Conservation (phyloP, 2,888 invertebrate genomes). For the Zaprionus bogoriensis region DNA sequence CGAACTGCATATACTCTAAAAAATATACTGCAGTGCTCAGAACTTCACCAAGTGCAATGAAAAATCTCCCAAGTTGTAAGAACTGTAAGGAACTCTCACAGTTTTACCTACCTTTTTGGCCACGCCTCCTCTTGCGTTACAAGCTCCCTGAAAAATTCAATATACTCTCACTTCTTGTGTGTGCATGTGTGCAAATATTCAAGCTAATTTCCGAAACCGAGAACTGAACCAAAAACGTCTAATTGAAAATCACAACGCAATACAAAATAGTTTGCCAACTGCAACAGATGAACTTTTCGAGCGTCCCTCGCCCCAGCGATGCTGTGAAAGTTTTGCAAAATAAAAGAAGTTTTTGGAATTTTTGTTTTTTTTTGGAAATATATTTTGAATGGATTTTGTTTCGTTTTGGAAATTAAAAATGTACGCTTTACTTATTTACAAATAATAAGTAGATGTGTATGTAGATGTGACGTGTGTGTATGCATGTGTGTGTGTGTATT, state of each 20-base stretch:
- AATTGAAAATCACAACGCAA: constrained; percentile 45
- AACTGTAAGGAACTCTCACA: too few relatives aligned
- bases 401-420: constrained; percentile 65
- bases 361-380: constrained; percentile 60
- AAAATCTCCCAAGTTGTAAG: too few relatives aligned
- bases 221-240: constrained; percentile 15
- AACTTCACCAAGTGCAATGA: too few relatives aligned
- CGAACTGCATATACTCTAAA: too few relatives aligned
- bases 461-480: constrained; percentile 46
- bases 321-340: not conserved
- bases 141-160: too few relatives aligned
- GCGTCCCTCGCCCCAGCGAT: not conserved
- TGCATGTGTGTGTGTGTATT: constrained; percentile 47
- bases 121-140: too few relatives aligned
- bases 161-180: not conserved
- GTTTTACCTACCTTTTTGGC: too few relatives aligned
- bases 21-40: too few relatives aligned
- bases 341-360: constrained; percentile 9
- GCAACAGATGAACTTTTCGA: not conserved
- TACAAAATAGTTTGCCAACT: constrained; percentile 44
- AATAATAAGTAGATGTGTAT: constrained; percentile 73
- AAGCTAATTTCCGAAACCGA: constrained; percentile 32
- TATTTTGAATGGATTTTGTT: constrained; percentile 69
- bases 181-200: constrained; percentile 26
- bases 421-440: constrained; percentile 71